Base-by-base conservation (phyloP, 2,797 vertebrate species). In the Harpagifer antarcticus region DNA sequence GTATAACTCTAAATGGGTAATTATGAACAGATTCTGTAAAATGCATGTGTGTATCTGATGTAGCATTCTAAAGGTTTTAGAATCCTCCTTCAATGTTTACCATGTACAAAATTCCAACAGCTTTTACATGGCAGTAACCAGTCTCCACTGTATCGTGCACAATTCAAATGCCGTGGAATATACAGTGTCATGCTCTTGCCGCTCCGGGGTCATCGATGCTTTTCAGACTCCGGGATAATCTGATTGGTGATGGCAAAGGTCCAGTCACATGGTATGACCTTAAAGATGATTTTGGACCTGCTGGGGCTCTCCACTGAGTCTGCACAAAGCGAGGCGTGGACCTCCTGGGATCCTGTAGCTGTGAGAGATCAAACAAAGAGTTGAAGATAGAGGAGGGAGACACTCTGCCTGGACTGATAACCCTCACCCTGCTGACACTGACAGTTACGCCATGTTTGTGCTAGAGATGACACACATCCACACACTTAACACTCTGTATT, bases 351-450 rank as follows among this genome's bases (percentile, higher is more conserved):
- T 66, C 72, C 65, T 47, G 54, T 33, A 55, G 72, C 63, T 68
- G 54, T 64, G 23, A 55, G 55, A 75, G 64, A 73, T 76, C 82
- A 79, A 82, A 85, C 80, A 83, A 82, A 82, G 68, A 76, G 55
- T 59, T 57, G 59, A 57, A 81, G 72, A 76, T 63, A 65, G 72
- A 63, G 44, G 45, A 61, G 66, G 40, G 33, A 53, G 69, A 50
- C 40, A 42, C 19, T 61, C 44, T 69, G 59, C 54, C 55, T 68
- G 1, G 0, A 37, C 71, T 63, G 88, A 86, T 86, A 83, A 85
- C 83, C 81, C 81, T 82, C 59, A 69, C 61, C 81, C 64, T 8
- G 60, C 61, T 72, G 77, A 72, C 76, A 42, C 52, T 40, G 43
- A 70, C 42, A 33, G 19, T 53, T 82, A 60, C 11, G 20, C 56